Conservation (phyloP, 2,113 vertebrate genomes). For the Eleginops maclovinus region DNA sequence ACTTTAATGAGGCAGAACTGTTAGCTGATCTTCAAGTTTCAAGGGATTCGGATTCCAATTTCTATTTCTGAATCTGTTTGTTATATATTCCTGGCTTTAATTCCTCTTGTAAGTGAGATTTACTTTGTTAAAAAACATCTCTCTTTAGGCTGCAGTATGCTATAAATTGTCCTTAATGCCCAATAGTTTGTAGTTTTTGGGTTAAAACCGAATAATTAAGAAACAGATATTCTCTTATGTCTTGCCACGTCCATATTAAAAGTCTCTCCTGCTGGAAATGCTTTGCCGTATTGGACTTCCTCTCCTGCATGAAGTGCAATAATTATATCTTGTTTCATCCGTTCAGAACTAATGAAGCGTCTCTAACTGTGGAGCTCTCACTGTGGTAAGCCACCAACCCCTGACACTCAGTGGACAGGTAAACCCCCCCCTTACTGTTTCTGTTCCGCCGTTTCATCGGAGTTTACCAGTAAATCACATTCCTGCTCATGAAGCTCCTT, state of each 20-base stretch:
- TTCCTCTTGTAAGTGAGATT: too few species aligned
- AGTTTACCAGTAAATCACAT: conserved; percentile 2
- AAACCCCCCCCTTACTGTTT: too few species aligned
- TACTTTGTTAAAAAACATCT: not conserved
- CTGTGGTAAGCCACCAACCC: too few species aligned
- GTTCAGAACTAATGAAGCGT: too few species aligned
- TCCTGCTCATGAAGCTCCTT: not conserved
- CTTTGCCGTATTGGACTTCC: not conserved
- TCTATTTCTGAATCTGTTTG: not conserved
- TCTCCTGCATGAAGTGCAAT: too few species aligned
- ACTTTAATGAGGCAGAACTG: not conserved
- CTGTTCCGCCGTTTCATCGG: conserved; percentile 3
- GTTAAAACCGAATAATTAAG: not conserved
- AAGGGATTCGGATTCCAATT: not conserved
- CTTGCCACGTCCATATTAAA: not conserved
- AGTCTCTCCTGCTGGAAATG: not conserved
- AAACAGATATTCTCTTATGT: not conserved
- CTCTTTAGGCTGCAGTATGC: not conserved
- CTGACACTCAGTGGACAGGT: too few species aligned
- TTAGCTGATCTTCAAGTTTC: not conserved
- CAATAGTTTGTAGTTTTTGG: not conserved
- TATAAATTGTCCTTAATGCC: not conserved
- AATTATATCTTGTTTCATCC: too few species aligned
- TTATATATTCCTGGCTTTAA: not conserved
- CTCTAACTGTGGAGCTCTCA: too few species aligned